Percentiles rank a stretch among this genome's conserved stretches.
phyloP scores from a whole-genome alignment of 2,797 vertebrate species.

The Clarias pachynema region DNA sequence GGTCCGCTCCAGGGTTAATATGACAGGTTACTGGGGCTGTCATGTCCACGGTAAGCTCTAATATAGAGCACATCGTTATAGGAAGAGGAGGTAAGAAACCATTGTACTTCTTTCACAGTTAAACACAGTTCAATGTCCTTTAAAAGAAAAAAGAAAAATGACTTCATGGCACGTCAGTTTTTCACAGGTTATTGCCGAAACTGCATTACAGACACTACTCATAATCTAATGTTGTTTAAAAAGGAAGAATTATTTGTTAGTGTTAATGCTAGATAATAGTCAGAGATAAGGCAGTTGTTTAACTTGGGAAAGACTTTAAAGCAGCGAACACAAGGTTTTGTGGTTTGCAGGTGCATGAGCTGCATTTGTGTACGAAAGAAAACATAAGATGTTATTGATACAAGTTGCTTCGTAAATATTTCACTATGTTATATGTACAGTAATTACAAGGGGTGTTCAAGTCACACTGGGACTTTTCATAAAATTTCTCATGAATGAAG shows the following conservation, averaged over 20 bases:
- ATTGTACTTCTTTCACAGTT: neutral
- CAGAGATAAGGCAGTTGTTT: neutral
- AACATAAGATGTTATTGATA: neutral
- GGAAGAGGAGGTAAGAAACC: neutral
- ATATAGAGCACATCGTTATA: neutral
- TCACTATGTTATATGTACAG: no score
- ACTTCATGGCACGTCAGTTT: no score
- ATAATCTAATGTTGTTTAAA: neutral
- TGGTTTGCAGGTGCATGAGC: neutral
- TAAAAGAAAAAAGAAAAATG: no score
- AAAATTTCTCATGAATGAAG: no score
- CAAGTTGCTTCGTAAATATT: neutral
- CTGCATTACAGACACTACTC: neutral
- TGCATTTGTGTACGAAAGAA: neutral
- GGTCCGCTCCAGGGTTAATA: constrained; percentile 74
- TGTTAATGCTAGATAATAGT: neutral
- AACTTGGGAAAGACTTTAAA: neutral
- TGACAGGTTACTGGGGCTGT: constrained; percentile 75
- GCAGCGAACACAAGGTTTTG: neutral
- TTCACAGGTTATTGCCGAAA: no score
- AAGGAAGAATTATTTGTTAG: neutral
- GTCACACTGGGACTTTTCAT: no score
- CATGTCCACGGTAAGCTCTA: constrained; percentile 80
- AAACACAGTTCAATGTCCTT: neutral
- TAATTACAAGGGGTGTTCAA: no score